phyloP scores from a whole-genome alignment of 2,113 vertebrate species.

The Lipotes vexillifer region DNA sequence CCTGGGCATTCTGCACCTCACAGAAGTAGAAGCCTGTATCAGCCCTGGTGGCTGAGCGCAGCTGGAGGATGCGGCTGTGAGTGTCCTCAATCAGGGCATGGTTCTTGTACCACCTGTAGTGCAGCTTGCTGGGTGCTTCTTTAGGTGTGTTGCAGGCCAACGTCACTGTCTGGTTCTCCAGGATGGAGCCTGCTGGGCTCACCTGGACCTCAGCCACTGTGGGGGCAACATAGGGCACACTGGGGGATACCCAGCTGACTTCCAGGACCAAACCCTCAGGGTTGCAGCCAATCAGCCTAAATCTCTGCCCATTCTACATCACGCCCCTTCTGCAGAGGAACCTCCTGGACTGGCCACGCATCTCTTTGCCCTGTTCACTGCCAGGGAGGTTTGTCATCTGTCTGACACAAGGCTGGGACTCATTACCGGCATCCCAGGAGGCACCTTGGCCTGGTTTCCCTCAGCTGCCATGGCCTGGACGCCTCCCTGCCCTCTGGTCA shows the following conservation, averaged over 20 bases:
- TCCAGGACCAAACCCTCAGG: not conserved
- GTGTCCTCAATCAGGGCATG: constrained; percentile 54
- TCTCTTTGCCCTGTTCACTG: not conserved
- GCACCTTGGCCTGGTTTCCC: not conserved
- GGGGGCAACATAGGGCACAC: rapidly evolving
- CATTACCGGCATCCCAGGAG: not conserved
- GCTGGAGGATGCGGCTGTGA: not conserved
- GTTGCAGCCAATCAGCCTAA: not conserved
- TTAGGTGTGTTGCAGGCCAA: constrained; percentile 73
- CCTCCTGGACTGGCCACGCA: not conserved
- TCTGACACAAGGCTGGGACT: not conserved
- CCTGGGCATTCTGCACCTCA: constrained; percentile 67
- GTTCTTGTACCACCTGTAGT: constrained; percentile 82
- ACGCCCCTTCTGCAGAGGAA: not conserved
- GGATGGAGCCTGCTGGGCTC: constrained; percentile 57
- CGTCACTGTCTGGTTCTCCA: constrained; percentile 71
- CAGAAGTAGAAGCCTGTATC: constrained; percentile 79
- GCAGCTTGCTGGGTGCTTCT: constrained; percentile 51
- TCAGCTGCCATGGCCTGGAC: not conserved
- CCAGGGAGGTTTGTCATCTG: not conserved
- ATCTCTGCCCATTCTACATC: not conserved
- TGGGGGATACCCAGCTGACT: rapidly evolving
- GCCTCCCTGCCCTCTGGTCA: not conserved
- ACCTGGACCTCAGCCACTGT: constrained; percentile 70
- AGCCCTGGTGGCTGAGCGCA: rapidly evolving